phyloP scores from a whole-genome alignment of 2,113 vertebrate genomes.

The Ia io region DNA sequence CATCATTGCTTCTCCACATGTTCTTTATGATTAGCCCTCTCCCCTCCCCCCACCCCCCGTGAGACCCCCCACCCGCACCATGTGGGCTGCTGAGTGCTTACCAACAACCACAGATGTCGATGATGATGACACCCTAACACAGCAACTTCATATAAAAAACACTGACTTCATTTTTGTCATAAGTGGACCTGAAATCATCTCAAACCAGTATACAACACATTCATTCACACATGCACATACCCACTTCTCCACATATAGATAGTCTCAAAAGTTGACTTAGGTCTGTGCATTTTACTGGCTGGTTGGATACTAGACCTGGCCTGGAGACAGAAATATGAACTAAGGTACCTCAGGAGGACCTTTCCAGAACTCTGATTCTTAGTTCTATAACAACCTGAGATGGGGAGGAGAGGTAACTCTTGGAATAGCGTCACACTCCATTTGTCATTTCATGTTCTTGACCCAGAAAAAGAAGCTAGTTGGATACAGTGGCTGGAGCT shows the following conservation, averaged over 20 bases:
- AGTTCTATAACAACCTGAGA: not conserved
- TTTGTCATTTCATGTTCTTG: constrained; percentile 44
- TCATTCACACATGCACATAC: not conserved
- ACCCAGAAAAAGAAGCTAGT: constrained; percentile 52
- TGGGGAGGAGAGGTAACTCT: not conserved
- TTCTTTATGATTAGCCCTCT: not conserved
- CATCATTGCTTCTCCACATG: not conserved
- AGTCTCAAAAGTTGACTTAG: not conserved
- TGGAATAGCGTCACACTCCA: not conserved
- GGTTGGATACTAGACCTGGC: not conserved
- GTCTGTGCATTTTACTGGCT: not conserved
- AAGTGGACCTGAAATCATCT: not conserved
- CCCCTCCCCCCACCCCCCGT: too few species aligned
- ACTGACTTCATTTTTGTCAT: not conserved
- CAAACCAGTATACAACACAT: not conserved
- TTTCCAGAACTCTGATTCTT: not conserved
- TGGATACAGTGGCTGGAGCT: not conserved
- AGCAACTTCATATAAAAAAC: not conserved
- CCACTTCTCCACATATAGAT: not conserved
- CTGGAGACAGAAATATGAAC: not conserved
- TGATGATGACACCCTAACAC: not conserved
- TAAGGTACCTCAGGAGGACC: not conserved
- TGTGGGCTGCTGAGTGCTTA: not conserved
- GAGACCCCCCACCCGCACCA: not conserved
- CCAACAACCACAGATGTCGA: not conserved